Percentiles rank a stretch among this genome's conserved stretches.
phyloP scores from a whole-genome alignment of 1,140 invertebrate species.

The Varroa destructor region DNA sequence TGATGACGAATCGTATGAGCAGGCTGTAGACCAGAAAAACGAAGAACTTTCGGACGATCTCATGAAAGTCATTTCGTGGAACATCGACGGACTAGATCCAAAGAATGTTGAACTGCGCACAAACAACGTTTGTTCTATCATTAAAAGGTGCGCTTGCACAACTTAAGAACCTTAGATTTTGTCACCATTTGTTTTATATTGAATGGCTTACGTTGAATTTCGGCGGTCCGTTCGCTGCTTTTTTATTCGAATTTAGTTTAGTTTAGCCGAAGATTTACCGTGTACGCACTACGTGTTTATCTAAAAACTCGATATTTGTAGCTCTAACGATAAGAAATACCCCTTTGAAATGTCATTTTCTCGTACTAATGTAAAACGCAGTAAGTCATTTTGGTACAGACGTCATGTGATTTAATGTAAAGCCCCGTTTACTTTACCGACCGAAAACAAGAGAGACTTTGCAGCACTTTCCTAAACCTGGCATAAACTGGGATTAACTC shows the following conservation, averaged over 20 bases:
- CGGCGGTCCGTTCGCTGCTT: background rate
- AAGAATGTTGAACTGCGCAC: conserved; percentile 45
- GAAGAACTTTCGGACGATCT: conserved; percentile 33
- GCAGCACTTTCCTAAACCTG: no score
- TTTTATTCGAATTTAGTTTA: conserved; percentile 3
- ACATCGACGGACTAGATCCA: conserved; percentile 51
- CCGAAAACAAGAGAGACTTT: no score
- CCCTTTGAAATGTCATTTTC: no score
- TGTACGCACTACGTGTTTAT: no score
- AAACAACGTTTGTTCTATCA: conserved; percentile 44
- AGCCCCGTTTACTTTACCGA: no score
- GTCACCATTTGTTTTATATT: background rate
- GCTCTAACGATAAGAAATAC: no score
- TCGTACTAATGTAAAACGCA: no score
- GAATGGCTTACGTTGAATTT: background rate
- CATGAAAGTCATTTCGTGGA: conserved; percentile 47
- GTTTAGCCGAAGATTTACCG: background rate
- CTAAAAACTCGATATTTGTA: no score
- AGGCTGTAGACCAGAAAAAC: conserved; percentile 31
- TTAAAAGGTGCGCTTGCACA: conserved; percentile 41
- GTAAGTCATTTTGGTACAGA: no score
- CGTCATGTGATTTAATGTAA: no score
- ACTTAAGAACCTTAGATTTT: conserved; percentile 21
- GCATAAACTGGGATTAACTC: no score
- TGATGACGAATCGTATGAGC: conserved; percentile 30